Base-by-base conservation (phyloP, 2,888 invertebrate genomes). In the Catonia carolina region DNA sequence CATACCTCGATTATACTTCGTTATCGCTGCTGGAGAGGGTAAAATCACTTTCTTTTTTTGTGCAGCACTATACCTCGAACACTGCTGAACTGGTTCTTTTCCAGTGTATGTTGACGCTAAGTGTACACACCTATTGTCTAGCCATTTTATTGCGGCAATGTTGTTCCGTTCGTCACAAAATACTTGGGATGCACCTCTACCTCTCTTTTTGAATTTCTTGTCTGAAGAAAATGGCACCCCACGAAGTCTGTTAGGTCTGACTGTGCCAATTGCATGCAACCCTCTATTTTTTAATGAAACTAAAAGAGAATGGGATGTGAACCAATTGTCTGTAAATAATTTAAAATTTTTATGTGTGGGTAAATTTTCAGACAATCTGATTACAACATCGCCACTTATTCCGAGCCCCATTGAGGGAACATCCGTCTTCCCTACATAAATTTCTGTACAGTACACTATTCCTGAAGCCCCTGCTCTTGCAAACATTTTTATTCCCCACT, bases 401-500 rank as follows among this genome's bases (percentile, higher is more conserved):
- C 61, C 64, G 20, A 65, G 53, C 51, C 49, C 36, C 14, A 53
- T 57, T 14, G 41, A 17, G 22, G 36, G 27, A 20, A 58, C 57
- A 5, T 62, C 62, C 5, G 59, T 61, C 58, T 67, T 65, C 47
- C 65, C 64, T n/a, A 64, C 56, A 59, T 67, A 66, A 42, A 66
- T 54, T 55, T 65, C 64, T 60, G 67, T 67, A 53, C 67, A 64
- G 56, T 67, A 66, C 8, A 67, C 35, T 20, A 67, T 61, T 12
- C 64, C 67, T 59, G 65, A 63, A n/a, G 45, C 35, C 15, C 60
- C 63, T 59, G 63, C 67, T 61, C 56, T 68, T 60, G 66, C 62
- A 65, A 63, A 68, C 1, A 67, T 50, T 62, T 68, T 68, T 57
- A 63, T 67, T 5, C 66, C 67, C 65, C 66, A 69, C 62, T 69